A percentile compares a stretch with the other conserved stretches of the same genome.
These are phyloP conservation scores for Caenorhabditis sp. DNA, from an alignment of 2,888 invertebrate species.

Conservation along the genomic window DNA sequence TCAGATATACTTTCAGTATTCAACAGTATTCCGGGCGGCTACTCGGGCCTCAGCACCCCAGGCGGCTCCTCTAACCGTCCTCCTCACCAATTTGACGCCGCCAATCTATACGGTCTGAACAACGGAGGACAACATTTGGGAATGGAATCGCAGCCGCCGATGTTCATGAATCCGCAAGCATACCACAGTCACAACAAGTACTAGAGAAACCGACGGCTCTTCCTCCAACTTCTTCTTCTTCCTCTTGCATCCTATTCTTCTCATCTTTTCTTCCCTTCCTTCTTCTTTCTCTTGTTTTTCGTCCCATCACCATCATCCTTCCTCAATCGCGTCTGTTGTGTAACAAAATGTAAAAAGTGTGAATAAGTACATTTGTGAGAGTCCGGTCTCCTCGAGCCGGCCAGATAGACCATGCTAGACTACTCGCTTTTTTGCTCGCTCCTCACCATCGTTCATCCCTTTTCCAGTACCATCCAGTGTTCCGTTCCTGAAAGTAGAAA, in stretches of 20 bases:
- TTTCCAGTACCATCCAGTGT: slow-evolving; percentile 16
- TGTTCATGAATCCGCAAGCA: slow-evolving; percentile 41
- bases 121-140: slow-evolving; percentile 40
- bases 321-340: slow-evolving; percentile 50
- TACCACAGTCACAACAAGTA: slow-evolving; percentile 41
- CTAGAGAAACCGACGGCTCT: slow-evolving; percentile 17
- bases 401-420: slow-evolving; percentile 40
- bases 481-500: slow-evolving; percentile 33
- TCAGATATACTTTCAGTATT: slow-evolving; percentile 57
- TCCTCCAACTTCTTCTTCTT: not conserved
- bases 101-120: slow-evolving; percentile 48
- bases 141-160: slow-evolving; percentile 30
- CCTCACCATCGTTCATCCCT: not conserved
- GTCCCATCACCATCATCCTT: no score
- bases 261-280: not conserved
- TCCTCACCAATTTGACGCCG: slow-evolving; percentile 47
- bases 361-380: slow-evolving; percentile 52
- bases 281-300: not conserved
- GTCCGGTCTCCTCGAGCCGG: not conserved
- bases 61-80: slow-evolving; percentile 40
- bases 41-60: slow-evolving; percentile 54
- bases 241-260: no score
- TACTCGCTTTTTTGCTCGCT: slow-evolving; percentile 49
- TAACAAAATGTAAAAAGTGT: slow-evolving; percentile 54
- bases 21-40: slow-evolving; percentile 59